These are phyloP conservation scores for Antechinus flavipes DNA, from an alignment of 2,113 vertebrate genomes.

Conservation along the genomic window DNA sequence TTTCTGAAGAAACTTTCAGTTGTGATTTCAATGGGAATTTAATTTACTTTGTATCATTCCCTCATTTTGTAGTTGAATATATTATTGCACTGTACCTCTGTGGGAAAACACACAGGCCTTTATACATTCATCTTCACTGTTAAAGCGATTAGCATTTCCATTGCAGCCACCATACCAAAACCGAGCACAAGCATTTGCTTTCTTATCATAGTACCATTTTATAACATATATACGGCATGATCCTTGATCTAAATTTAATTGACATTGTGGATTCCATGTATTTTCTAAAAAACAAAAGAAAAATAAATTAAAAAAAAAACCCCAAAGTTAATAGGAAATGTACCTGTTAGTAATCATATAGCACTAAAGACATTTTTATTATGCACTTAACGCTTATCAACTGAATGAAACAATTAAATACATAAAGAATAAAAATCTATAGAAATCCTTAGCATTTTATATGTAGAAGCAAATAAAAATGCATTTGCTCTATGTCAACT, in stretches of 20 bases:
- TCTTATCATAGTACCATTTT: conserved; percentile 90
- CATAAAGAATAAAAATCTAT: neutral
- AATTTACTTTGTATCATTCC: neutral
- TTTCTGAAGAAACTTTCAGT: neutral
- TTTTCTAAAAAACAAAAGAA: conserved; percentile 51
- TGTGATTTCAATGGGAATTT: neutral
- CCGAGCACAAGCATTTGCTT: conserved; percentile 91
- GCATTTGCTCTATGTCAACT: neutral
- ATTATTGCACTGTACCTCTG: conserved; percentile 76
- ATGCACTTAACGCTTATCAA: conserved; percentile 23
- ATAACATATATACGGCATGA: conserved; percentile 86
- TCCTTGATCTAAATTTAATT: conserved; percentile 85
- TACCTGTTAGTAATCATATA: conserved; percentile 24
- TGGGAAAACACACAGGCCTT: conserved; percentile 83
- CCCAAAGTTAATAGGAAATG: conserved; percentile 3
- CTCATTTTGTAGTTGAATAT: neutral
- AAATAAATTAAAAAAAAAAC: neutral
- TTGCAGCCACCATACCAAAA: conserved; percentile 92
- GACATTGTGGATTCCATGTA: conserved; percentile 77
- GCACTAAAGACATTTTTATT: conserved; percentile 42
- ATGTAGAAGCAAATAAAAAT: neutral
- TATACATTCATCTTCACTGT: conserved; percentile 88
- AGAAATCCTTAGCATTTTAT: neutral
- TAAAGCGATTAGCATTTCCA: conserved; percentile 90
- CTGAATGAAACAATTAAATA: neutral